phyloP scores from a whole-genome alignment of 2,797 vertebrate genomes.

The Chaenodraco wilsoni region DNA sequence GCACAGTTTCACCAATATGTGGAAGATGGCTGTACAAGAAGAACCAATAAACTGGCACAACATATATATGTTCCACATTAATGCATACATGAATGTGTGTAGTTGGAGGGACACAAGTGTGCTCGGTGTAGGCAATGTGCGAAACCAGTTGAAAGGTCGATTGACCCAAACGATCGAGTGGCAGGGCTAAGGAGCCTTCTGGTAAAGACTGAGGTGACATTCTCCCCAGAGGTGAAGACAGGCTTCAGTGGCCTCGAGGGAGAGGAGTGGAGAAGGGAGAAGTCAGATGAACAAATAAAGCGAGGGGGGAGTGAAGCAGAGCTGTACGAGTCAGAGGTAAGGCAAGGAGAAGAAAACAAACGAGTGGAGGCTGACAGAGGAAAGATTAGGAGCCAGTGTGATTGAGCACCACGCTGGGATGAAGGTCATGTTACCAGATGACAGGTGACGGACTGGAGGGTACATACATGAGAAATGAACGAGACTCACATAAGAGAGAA shows the following conservation, averaged over 20 bases:
- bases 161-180: constrained; percentile 36
- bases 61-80: no score
- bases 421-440: constrained; percentile 18
- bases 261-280: constrained; percentile 6
- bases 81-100: no score
- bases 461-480: constrained; percentile 41
- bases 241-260: constrained; percentile 37
- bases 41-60: not conserved
- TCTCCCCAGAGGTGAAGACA: constrained; percentile 49
- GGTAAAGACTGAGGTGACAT: constrained; percentile 70
- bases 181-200: constrained; percentile 33
- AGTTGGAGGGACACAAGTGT: not conserved
- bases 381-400: constrained; percentile 13
- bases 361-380: not conserved
- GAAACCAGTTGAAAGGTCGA: constrained; percentile 29
- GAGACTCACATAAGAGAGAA: constrained; percentile 20
- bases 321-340: constrained; percentile 14
- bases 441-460: constrained; percentile 27
- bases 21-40: constrained; percentile 6
- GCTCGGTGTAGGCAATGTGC: not conserved
- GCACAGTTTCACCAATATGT: constrained; percentile 9
- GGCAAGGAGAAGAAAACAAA: not conserved
- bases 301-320: not conserved
- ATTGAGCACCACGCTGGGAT: constrained; percentile 20
- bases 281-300: constrained; percentile 6